phyloP scores from a whole-genome alignment of 2,113 vertebrate genomes.

The Hippopotamus amphibius region DNA sequence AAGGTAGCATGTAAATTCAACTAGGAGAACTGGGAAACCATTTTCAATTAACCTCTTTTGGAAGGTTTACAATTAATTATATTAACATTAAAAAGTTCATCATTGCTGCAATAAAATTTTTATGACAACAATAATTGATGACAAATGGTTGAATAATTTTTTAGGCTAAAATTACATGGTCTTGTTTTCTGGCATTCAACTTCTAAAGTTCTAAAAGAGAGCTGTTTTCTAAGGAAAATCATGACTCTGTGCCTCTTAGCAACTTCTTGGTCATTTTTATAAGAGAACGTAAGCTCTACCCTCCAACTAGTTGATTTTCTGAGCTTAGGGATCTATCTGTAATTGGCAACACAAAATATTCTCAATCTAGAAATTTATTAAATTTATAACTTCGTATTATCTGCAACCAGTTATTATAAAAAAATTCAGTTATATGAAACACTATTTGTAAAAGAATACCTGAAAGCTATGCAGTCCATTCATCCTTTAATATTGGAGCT shows the following conservation, averaged over 20 bases:
- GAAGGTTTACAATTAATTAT: slow-evolving; percentile 25
- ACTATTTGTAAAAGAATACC: slow-evolving; percentile 15
- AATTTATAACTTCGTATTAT: not conserved
- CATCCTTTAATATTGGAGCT: not conserved
- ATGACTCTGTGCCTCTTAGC: not conserved
- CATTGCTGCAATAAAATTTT: not conserved
- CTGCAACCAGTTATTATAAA: not conserved
- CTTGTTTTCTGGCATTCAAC: slow-evolving; percentile 20
- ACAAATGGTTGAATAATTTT: not conserved
- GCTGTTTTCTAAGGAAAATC: slow-evolving; percentile 26
- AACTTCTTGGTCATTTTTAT: not conserved
- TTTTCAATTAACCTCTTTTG: slow-evolving; percentile 7
- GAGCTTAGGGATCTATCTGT: not conserved
- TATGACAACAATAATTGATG: not conserved
- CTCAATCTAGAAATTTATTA: not conserved
- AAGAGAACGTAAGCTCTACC: not conserved
- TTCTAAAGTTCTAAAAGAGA: not conserved
- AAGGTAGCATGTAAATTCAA: not conserved
- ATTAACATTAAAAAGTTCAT: slow-evolving; percentile 50
- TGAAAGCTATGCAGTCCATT: not conserved
- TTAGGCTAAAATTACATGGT: slow-evolving; percentile 9
- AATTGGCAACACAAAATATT: slow-evolving; percentile 49
- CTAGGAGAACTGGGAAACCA: slow-evolving; percentile 1
- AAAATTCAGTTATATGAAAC: not conserved
- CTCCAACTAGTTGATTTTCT: not conserved